phyloP scores from a whole-genome alignment of 2,797 vertebrate species.

The Toxotes lorentzi region DNA sequence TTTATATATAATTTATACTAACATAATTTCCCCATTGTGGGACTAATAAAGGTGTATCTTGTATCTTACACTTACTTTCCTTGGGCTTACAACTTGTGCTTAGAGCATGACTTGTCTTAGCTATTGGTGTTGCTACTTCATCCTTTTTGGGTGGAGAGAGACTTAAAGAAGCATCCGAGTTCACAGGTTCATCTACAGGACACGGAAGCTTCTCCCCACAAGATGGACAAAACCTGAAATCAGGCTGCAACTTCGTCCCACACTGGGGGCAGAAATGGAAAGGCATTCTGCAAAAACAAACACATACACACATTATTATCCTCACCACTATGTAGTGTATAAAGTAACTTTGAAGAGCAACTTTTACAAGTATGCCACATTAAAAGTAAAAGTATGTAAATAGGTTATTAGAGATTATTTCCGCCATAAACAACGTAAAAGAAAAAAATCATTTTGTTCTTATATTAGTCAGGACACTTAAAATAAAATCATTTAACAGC shows the following conservation, averaged over 20 bases:
- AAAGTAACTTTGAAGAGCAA: too few species aligned
- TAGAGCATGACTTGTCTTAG: constrained; percentile 16
- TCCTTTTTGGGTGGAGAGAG: constrained; percentile 1
- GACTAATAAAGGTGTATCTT: too few species aligned
- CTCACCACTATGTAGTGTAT: neutral
- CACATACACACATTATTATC: constrained; percentile 9
- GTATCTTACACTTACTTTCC: constrained; percentile 24
- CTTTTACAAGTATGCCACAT: neutral
- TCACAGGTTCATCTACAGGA: constrained; percentile 27
- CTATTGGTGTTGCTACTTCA: neutral
- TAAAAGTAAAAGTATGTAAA: too few species aligned
- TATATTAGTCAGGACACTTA: neutral
- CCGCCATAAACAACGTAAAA: too few species aligned
- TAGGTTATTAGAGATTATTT: too few species aligned
- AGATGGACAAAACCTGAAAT: constrained; percentile 90
- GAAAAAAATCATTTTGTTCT: neutral
- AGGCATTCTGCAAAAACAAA: constrained; percentile 79
- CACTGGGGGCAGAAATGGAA: constrained; percentile 91
- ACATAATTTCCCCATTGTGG: too few species aligned
- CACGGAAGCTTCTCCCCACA: constrained; percentile 87
- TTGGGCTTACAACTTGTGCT: constrained; percentile 7
- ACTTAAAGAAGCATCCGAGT: neutral
- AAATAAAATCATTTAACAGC: neutral
- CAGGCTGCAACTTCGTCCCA: constrained; percentile 84
- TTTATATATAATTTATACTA: too few species aligned